Base-by-base conservation (phyloP, 1,140 invertebrate genomes). In the Archivesica marissinica region DNA sequence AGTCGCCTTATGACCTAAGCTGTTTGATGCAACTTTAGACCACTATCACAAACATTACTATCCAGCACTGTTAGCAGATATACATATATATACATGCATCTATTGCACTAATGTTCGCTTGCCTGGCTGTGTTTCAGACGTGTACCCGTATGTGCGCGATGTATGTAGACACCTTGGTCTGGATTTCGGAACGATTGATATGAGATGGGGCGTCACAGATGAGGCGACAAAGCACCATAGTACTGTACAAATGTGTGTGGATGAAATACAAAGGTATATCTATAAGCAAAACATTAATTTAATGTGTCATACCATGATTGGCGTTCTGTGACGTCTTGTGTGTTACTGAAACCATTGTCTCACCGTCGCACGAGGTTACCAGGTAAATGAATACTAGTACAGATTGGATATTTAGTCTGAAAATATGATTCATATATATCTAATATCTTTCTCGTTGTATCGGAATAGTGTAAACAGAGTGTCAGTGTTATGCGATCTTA, bases 171-270 rank as follows among this genome's bases (percentile, higher is more conserved):
- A 41, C 25, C 44, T 72, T 3, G 66, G 66, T 44, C n/a, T 72
- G 30, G 66, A 72, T 17, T 72, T 72, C 25, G 66, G 44, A 9
- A 50, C 44, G 3, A 50, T 72, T 25, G 66, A 72, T n/a, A 44
- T 72, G 66, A 41, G 66, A 72, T 72, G 66, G 66, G 66, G 39
- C n/a, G 39, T 72, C 39, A 50, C 38, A 1, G 66, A 72, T 25
- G 44, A 50, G 23, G 66, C 38, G 2, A 41, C 44, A 41, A 41
- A 44, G n/a, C 66, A 72, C 15, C 66, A 72, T n/a, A 17, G 20
- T 30, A 44, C 66, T 7, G 66, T 50, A 0, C 25, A 50, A 11
- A 50, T 72, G 66, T 72, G 66, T 50, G n/a, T 72, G 7, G 66
- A 72, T n/a, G 66, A 72, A 72, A 50, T 72, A 44, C 38, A 50